Base-by-base conservation (phyloP, 2,888 invertebrate species). In the Meloe dianella region DNA sequence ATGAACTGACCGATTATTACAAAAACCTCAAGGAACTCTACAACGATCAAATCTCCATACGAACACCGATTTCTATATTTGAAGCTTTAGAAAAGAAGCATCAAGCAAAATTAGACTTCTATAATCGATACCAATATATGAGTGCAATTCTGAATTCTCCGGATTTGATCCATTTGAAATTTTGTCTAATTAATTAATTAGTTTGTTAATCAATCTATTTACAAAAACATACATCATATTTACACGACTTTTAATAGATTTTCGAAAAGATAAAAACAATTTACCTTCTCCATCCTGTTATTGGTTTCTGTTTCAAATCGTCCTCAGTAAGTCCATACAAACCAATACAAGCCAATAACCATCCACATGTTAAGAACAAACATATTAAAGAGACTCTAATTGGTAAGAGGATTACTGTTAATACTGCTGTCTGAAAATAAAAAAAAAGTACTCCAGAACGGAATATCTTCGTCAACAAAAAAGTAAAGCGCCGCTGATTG, bases 231-330 rank as follows among this genome's bases (percentile, higher is more conserved):
- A 6, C 30, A n/a, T 20, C n/a, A n/a, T 57, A 57, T 58, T 58
- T 58, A 58, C 22, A 58, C 12, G 14, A 8, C 14, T 59, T 32
- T 9, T 22, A 17, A 57, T 30, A 2, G 24, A 2, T 7, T 30
- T 30, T 24, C 9, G 17, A n/a, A 32, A 10, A 30, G 6, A 59
- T n/a, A 8, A 1, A 61, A 58, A 41, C 30, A 60, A 82, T 86
- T 86, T 87, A 96, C 96, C 92, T 92, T 85, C 97, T 89, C 97
- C 97, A 97, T 77, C 95, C 95, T 12, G 89, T 88, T 78, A 97
- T 86, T 3, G 97, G 97, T 78, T 89, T 88, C 71, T 87, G 85
- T 73, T 91, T 87, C 17, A 95, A 85, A 74, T 96, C 94, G 62
- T 94, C 92, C 79, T 93, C 89, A 20, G 91, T 89, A 41, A 95